Evolutionary conservation across 2,888 invertebrate genomes (phyloP).

Genomic region (Polyommatus iphigenia): DNA sequence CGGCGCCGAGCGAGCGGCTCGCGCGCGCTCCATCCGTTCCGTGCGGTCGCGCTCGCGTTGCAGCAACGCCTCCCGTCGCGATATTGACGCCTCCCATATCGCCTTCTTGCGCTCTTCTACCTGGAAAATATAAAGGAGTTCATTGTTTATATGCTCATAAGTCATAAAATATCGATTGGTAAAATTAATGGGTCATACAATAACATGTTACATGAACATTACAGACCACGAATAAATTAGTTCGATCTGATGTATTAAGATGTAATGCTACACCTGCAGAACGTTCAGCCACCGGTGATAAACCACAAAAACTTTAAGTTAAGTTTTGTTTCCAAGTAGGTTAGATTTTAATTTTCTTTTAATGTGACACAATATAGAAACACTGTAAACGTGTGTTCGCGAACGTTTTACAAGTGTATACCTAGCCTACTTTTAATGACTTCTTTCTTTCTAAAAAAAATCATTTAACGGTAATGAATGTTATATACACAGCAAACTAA

Average conservation of each 20-base stretch:
- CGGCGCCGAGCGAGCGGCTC: constrained; percentile 85
- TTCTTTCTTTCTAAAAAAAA: too few relatives aligned
- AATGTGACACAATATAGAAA: too few relatives aligned
- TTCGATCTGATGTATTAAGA: too few relatives aligned
- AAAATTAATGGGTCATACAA: not conserved
- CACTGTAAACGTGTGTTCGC: too few relatives aligned
- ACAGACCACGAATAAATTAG: too few relatives aligned
- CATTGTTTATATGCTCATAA: not conserved
- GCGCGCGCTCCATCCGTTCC: constrained; percentile 89
- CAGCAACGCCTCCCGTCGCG: constrained; percentile 91
- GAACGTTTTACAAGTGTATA: too few relatives aligned
- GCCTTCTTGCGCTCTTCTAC: constrained; percentile 94
- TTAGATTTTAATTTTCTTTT: too few relatives aligned
- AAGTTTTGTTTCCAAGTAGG: too few relatives aligned
- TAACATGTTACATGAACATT: not conserved
- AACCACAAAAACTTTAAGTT: too few relatives aligned
- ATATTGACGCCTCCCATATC: constrained; percentile 93
- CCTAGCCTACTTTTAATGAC: too few relatives aligned
- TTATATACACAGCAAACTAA: not conserved
- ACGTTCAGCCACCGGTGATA: too few relatives aligned
- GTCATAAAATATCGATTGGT: not conserved
- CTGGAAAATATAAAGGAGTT: constrained; percentile 53
- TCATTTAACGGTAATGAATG: not conserved
- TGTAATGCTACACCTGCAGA: not conserved
- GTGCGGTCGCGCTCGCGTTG: constrained; percentile 92